Conservation (phyloP, 2,113 vertebrate genomes). For the Hiodon alosoides region DNA sequence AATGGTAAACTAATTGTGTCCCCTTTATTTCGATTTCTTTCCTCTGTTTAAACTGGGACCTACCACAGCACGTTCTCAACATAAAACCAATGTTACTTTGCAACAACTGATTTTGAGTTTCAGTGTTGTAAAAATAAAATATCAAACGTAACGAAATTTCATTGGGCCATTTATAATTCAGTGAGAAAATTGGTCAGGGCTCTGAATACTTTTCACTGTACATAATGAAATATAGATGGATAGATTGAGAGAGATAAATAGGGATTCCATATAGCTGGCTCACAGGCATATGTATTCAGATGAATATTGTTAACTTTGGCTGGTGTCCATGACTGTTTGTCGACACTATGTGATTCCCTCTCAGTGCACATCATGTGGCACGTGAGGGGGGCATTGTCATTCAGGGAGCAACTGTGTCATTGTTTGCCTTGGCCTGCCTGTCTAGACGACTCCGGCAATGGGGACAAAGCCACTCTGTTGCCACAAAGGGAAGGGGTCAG, state of each 20-base stretch:
- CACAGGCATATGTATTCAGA: not conserved
- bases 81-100: no score
- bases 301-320: not conserved
- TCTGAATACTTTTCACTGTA: no score
- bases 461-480: constrained; percentile 44
- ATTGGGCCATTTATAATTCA: no score
- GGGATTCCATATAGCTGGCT: not conserved
- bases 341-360: not conserved
- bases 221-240: no score
- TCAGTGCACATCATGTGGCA: not conserved
- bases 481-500: constrained; percentile 44
- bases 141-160: no score
- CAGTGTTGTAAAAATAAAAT: no score
- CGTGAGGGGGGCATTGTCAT: not conserved
- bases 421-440: constrained; percentile 38
- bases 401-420: constrained; percentile 15
- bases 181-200: no score
- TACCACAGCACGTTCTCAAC: no score
- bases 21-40: no score
- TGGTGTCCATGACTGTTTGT: not conserved
- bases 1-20: no score
- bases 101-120: no score
- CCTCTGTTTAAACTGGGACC: no score
- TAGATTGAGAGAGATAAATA: not conserved
- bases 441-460: constrained; percentile 47